Evolutionary conservation across 2,113 vertebrate genomes (phyloP).

Genomic region (Perognathus longimembris): DNA sequence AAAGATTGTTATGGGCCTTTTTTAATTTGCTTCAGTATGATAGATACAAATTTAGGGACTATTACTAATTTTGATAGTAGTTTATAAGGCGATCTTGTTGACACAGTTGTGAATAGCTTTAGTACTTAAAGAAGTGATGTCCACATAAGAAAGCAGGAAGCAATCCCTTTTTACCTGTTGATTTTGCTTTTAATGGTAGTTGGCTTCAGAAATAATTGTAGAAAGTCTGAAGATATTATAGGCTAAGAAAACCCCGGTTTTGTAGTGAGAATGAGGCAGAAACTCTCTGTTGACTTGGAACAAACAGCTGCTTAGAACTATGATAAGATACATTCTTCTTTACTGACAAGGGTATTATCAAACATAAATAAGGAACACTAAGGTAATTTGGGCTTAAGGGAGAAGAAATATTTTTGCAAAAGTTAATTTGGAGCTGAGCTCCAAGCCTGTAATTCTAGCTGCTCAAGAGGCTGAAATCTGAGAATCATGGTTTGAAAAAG

Average conservation of each 20-base stretch:
- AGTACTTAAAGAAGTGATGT: neutral
- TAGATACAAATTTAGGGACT: neutral
- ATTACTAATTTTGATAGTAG: slow-evolving; percentile 37
- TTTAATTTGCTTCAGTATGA: neutral
- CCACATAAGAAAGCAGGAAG: neutral
- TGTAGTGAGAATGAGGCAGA: neutral
- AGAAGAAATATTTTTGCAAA: neutral
- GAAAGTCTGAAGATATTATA: neutral
- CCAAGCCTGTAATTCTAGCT: too few relatives aligned
- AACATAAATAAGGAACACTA: neutral
- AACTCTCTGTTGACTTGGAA: neutral
- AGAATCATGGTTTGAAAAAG: too few relatives aligned
- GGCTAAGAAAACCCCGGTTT: neutral
- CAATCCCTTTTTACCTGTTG: neutral
- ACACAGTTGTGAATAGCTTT: neutral
- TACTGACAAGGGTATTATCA: neutral
- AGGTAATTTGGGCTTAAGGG: neutral
- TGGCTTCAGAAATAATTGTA: slow-evolving; percentile 40
- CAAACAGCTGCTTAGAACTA: neutral
- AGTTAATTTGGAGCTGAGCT: neutral
- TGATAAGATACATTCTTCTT: neutral
- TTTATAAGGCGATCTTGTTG: neutral
- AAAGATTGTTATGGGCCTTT: neutral
- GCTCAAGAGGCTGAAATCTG: too few relatives aligned
- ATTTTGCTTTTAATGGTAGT: neutral